Conservation (phyloP, 2,113 vertebrate genomes). For the Balaenoptera acutorostrata region DNA sequence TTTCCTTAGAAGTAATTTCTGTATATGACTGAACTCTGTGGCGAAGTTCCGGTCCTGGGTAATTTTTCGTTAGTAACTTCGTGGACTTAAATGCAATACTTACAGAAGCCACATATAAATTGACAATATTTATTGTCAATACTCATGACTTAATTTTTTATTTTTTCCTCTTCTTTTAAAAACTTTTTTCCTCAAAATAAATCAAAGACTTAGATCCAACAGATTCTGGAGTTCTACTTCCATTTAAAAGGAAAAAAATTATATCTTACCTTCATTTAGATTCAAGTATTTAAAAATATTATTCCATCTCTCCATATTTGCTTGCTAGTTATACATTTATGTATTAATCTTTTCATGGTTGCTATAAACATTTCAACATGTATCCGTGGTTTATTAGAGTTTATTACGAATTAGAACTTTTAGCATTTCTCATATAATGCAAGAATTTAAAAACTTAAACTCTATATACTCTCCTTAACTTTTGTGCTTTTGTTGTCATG, state of each 20-base stretch:
- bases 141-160: background rate
- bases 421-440: background rate
- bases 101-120: background rate
- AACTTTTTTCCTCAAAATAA: background rate
- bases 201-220: background rate
- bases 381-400: background rate
- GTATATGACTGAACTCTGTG: background rate
- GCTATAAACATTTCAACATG: background rate
- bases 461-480: background rate
- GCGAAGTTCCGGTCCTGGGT: background rate
- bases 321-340: background rate
- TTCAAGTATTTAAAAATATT: background rate
- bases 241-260: background rate
- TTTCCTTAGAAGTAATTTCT: conserved; percentile 43
- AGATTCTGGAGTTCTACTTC: background rate
- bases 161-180: background rate
- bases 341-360: background rate
- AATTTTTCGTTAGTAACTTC: conserved; percentile 5
- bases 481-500: background rate
- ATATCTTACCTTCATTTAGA: background rate
- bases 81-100: background rate
- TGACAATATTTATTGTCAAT: background rate
- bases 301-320: background rate
- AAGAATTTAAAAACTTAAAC: background rate
- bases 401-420: background rate